Evolutionary conservation across 2,797 vertebrate species (phyloP), one percentile per base, ranked within the genome.

Genomic region (Petrocephalus sullivani): DNA sequence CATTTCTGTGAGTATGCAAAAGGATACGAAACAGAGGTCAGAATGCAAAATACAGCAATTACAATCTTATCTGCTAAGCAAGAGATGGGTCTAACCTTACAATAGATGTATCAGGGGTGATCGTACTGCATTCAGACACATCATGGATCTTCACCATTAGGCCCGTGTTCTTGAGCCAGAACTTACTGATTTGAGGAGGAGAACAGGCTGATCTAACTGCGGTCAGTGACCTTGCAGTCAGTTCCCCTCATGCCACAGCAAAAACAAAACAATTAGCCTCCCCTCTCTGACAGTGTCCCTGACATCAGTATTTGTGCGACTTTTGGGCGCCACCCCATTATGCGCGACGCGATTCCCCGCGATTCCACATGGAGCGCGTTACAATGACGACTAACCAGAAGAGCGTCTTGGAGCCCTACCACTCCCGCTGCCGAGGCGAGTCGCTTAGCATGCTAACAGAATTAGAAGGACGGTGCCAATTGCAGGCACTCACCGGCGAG

Each of bases 391-490:
- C 37, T 75, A 14, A 41, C 33, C 37, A 1, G 37, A 37, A 71
- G 67, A 37, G 67, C 37, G 37, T 41, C 37, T 61, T 19, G 53
- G 57, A 21, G 9, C 9, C 58, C 37, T 41, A 46, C 87, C 57
- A 75, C 23, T 21, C 41, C 60, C n/a, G 19, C 60, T 82, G 12
- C 57, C 19, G 28, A 83, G 37, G 37, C 53, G 1, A 58, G 9
- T 28, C 37, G 23, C 75, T 88, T 19, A 19, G 41, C n/a, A 88
- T 83, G 37, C 37, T 71, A 90, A 83, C 23, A 60, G 87, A 86
- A 89, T n/a, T 33, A 88, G 87, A 82, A 53, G 21, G 60, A 88
- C 88, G 12, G 23, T 88, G 86, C 90, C 90, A 93, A 53, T 51
- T 19, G 10, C n/a, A 83, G 81, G 19, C 4, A n/a, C 60, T 61